phyloP scores from a whole-genome alignment of 2,797 vertebrate genomes.

The Capromys pilorides region DNA sequence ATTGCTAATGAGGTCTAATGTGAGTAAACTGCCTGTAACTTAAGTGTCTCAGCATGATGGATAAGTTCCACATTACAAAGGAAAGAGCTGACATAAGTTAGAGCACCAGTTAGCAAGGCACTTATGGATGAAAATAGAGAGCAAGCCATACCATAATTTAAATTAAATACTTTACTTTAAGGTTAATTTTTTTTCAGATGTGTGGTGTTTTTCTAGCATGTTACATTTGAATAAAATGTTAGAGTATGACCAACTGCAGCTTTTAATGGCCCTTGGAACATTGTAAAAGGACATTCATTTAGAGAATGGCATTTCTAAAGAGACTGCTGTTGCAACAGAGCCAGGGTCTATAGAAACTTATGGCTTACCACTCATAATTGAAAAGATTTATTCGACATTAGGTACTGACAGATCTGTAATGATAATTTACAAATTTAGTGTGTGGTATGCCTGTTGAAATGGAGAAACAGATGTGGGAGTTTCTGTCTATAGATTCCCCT shows the following conservation, averaged over 20 bases:
- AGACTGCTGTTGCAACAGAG: neutral
- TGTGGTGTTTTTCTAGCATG: constrained; percentile 51
- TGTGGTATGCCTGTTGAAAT: neutral
- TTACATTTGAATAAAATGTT: constrained; percentile 59
- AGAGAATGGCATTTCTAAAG: constrained; percentile 46
- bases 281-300: constrained; percentile 49
- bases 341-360: constrained; percentile 38
- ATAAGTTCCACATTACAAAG: constrained; percentile 80
- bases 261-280: constrained; percentile 48
- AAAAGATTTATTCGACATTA: constrained; percentile 50
- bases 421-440: constrained; percentile 14
- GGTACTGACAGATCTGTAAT: neutral
- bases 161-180: constrained; percentile 63
- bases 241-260: constrained; percentile 33
- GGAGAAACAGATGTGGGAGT: neutral
- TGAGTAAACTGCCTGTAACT: constrained; percentile 83
- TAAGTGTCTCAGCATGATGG: constrained; percentile 80
- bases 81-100: constrained; percentile 79
- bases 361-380: constrained; percentile 31
- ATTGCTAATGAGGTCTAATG: constrained; percentile 85
- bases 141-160: constrained; percentile 54
- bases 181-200: constrained; percentile 44
- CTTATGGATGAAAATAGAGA: constrained; percentile 73
- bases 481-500: constrained; percentile 3
- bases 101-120: constrained; percentile 65